Evolutionary conservation across 2,888 invertebrate genomes (phyloP), one percentile per base, ranked within the genome.

Genomic region (Abrostola tripartita): DNA sequence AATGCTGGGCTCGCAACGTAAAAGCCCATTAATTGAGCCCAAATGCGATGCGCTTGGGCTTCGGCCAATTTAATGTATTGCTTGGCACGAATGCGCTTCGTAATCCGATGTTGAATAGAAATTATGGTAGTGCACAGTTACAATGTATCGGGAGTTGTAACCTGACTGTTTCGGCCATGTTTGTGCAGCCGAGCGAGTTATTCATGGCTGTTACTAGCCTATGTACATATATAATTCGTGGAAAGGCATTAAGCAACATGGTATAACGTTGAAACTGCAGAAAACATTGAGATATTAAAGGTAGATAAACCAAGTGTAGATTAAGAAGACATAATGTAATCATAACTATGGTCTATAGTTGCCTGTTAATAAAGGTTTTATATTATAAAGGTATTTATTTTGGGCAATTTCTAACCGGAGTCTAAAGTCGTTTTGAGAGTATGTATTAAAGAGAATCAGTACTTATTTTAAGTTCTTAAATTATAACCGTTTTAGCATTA

Each of bases 21-120:
- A 87, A 88, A 80, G 84, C 83, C 88, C 88, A 92, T 92, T 92
- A 93, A 92, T 91, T 90, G 90, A 86, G 87, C 89, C 80, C 85
- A 86, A 88, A 88, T 84, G 85, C 86, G 83, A 84, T 84, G 86
- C 85, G 85, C 84, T 93, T 92, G 92, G 92, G 90, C 84, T 81
- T 72, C 72, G 74, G 91, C 93, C 93, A 93, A 91, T 91, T 88
- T 92, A 91, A 92, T 92, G 90, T 92, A 92, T 91, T 88, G 88
- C 88, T 90, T 92, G 93, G 93, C 92, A 90, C 88, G 84, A 79
- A 71, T 81, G 73, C 74, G 77, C 83, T 81, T 73, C 71, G 86
- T 89, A 89, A 91, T 89, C 88, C 88, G 77, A 87, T 81, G 85
- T 83, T 89, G 87, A 90, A 91, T 89, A 84, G 87, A 83, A 89